Evolutionary conservation across 2,888 invertebrate species (phyloP).

Genomic region (Campoplex nolae): DNA sequence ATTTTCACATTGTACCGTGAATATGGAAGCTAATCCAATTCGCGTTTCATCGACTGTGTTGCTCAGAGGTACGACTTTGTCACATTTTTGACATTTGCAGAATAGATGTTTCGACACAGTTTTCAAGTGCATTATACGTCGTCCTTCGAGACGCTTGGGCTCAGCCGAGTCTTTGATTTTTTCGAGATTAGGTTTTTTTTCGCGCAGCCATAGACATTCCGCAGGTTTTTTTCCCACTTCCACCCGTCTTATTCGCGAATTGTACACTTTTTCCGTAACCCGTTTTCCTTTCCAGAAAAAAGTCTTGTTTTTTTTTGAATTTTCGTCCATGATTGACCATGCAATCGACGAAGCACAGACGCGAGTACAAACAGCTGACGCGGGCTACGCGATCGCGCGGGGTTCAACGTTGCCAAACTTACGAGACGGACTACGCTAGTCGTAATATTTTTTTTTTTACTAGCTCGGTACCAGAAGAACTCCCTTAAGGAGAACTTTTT

Average conservation of each 20-base stretch:
- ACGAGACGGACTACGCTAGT: constrained; percentile 70
- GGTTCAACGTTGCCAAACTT: constrained; percentile 39
- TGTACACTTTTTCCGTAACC: constrained; percentile 48
- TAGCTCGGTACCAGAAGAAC: constrained; percentile 40
- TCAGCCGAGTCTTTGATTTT: neutral
- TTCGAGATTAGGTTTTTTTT: constrained; percentile 34
- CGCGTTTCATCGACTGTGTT: constrained; percentile 38
- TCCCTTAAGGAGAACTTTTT: constrained; percentile 2
- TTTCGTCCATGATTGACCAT: constrained; percentile 8
- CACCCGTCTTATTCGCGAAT: constrained; percentile 11
- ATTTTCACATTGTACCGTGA: constrained; percentile 38
- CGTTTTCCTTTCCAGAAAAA: constrained; percentile 48
- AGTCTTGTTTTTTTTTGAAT: neutral
- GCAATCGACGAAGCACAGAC: too few species aligned
- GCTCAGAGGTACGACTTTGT: constrained; percentile 35
- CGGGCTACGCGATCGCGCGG: constrained; percentile 20
- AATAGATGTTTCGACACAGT: constrained; percentile 46
- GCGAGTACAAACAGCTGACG: neutral
- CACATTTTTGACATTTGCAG: constrained; percentile 46
- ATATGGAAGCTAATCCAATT: constrained; percentile 49
- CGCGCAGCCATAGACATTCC: constrained; percentile 12
- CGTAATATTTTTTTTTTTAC: constrained; percentile 43
- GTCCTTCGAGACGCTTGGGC: neutral
- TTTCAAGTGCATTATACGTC: constrained; percentile 44
- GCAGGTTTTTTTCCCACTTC: constrained; percentile 41